Conservation (phyloP, 2,888 invertebrate species). For the Hermaeophaga mercurialis region DNA sequence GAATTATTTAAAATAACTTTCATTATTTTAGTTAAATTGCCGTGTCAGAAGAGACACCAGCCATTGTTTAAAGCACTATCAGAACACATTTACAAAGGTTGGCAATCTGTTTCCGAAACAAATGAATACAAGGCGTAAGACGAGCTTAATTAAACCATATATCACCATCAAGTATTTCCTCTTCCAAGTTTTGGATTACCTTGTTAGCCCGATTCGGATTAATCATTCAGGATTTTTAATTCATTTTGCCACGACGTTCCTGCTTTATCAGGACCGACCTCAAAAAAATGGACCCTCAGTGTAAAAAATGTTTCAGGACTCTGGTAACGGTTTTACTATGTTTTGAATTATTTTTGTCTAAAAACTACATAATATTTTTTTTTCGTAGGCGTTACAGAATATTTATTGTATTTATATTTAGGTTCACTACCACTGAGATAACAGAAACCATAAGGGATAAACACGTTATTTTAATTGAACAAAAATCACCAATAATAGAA, state of each 20-base stretch:
- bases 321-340: no score
- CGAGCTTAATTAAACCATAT: constrained; percentile 58
- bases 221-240: constrained; percentile 56
- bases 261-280: background rate
- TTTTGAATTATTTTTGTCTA: no score
- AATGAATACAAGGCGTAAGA: constrained; percentile 58
- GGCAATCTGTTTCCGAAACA: constrained; percentile 57
- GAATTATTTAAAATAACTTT: background rate
- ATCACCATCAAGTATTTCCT: constrained; percentile 54
- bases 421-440: no score
- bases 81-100: constrained; percentile 45
- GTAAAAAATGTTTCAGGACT: no score
- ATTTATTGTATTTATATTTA: no score
- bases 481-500: no score
- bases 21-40: constrained; percentile 3
- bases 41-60: constrained; percentile 13
- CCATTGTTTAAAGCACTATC: constrained; percentile 42
- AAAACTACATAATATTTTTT: no score
- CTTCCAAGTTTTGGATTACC: constrained; percentile 54
- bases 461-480: no score
- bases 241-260: constrained; percentile 45
- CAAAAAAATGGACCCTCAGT: no score
- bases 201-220: constrained; percentile 55
- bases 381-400: no score
- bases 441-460: no score